Percentiles rank a stretch among this genome's conserved stretches.
These are phyloP conservation scores for Drosophila ustulata DNA, from an alignment of 2,888 invertebrate species.

Conservation along the genomic window DNA sequence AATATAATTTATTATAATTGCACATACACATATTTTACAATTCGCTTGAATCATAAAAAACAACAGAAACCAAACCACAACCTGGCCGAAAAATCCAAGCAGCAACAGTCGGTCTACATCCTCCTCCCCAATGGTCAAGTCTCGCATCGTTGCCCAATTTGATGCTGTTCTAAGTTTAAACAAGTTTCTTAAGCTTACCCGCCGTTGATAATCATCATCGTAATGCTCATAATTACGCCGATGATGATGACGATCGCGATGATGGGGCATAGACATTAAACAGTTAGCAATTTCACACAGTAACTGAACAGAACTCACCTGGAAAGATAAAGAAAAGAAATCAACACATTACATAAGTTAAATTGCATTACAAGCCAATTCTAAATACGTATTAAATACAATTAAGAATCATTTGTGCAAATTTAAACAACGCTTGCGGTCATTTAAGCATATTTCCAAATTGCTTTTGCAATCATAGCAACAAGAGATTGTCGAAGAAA, in stretches of 20 bases:
- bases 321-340: conserved; percentile 42
- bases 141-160: conserved; percentile 66
- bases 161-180: conserved; percentile 42
- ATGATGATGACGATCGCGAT: conserved; percentile 14
- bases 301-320: conserved; percentile 54
- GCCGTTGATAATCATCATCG: conserved; percentile 6
- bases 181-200: conserved; percentile 53
- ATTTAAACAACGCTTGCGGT: background rate
- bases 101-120: conserved; percentile 7
- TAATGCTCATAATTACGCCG: background rate
- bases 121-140: conserved; percentile 40
- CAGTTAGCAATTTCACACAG: conserved; percentile 32
- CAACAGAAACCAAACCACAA: conserved; percentile 9
- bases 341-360: conserved; percentile 37
- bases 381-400: conserved; percentile 1
- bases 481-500: background rate
- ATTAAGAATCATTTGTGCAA: conserved; percentile 7
- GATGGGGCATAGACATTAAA: conserved; percentile 23
- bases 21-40: conserved; percentile 63
- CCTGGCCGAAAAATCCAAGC: conserved; percentile 29
- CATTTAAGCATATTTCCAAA: background rate
- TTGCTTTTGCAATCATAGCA: background rate
- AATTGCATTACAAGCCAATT: conserved; percentile 12
- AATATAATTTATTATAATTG: conserved; percentile 80
- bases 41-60: conserved; percentile 68